Conservation (phyloP, 2,797 vertebrate genomes). For the Acanthornis magna region DNA sequence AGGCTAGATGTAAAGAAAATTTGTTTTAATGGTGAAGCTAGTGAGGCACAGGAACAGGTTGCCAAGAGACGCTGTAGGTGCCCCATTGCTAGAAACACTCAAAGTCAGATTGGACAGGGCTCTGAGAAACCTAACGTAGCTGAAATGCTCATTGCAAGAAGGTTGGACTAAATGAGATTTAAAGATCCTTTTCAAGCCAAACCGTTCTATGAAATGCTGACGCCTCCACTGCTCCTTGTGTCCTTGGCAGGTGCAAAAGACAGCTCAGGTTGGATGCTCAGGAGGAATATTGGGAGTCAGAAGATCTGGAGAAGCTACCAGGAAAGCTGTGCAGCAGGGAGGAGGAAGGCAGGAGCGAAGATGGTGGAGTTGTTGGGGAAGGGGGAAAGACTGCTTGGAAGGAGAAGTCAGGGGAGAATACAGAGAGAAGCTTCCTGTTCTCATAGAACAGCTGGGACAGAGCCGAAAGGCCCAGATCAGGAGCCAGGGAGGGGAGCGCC, state of each 20-base stretch:
- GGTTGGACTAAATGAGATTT: neutral
- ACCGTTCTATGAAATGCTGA: neutral
- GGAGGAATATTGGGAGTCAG: neutral
- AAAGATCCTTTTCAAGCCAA: neutral
- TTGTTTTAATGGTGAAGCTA: accelerated
- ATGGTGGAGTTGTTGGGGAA: neutral
- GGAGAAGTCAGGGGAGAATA: neutral
- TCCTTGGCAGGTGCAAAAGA: neutral
- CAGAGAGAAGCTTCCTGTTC: neutral
- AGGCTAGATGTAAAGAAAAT: neutral
- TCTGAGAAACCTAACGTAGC: neutral
- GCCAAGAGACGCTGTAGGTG: neutral
- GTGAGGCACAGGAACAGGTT: neutral
- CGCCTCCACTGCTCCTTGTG: neutral
- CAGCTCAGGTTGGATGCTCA: neutral
- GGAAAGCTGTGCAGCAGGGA: neutral
- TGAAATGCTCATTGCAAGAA: neutral
- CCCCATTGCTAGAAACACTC: neutral
- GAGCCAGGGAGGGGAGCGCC: neutral
- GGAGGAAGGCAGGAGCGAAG: neutral
- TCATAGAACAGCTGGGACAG: neutral
- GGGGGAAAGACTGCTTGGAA: neutral
- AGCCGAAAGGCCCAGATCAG: neutral
- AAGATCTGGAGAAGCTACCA: neutral
- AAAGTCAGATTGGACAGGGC: neutral